Evolutionary conservation across 2,797 vertebrate species (phyloP), one percentile per base, ranked within the genome.

Genomic region (Sebastes nivosus): DNA sequence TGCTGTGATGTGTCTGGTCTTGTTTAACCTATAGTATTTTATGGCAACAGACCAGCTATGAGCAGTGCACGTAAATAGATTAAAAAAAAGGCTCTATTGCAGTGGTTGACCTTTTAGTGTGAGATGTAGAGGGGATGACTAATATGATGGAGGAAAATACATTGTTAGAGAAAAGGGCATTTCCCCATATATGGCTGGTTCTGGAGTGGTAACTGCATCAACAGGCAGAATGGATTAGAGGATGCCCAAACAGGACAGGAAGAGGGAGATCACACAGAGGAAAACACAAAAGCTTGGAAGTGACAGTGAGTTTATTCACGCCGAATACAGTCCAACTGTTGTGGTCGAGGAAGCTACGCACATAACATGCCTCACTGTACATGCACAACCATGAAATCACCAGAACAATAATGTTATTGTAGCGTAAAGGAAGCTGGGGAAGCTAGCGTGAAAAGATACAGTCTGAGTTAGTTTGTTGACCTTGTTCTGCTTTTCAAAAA

Each of bases 101-200:
- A 32, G 12, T 32, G 38, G 78, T 63, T 87, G 67, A 82, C 70
- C 68, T 78, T 71, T 67, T 57, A 18, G 30, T 67, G 76, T 76
- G 60, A 87, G 78, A 80, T 84, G 34, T 61, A 16, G 24, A 57
- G 58, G 46, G 42, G 59, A 32, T 72, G 60, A 72, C 66, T 81
- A 8, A 67, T 52, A 22, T 72, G 67, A 80, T 79, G 29, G 14
- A 73, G 8, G 12, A 55, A 34, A 68, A 57, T 3, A 34, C 14
- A 24, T 4, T 76, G 14, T 12, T 24, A 75, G 25, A 66, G 6
- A 46, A 79, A 77, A 71, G 29, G n/a, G 4, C 8, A 66, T 72
- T 77, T 89, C 58, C 63, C 87, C 84, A 65, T 89, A 87, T 87
- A 92, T 83, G 85, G 82, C 58, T 70, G n/a, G 20, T 70, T 81